Base-by-base conservation (phyloP, 2,797 vertebrate species). In the Taeniopygia guttata region DNA sequence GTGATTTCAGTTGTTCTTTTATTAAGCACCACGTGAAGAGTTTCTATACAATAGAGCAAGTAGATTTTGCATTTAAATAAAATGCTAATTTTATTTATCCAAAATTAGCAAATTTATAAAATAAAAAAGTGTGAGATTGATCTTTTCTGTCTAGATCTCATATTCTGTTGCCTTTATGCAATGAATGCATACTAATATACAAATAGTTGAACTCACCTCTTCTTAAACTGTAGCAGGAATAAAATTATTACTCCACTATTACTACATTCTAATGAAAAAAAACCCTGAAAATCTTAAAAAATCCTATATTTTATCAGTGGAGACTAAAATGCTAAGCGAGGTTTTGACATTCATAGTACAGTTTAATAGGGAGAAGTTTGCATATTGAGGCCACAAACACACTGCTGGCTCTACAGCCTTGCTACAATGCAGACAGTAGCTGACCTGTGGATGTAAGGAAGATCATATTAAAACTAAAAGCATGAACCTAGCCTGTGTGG, bases 401-500 rank as follows among this genome's bases (percentile, higher is more conserved):
- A n/a, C 14, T 62, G 38, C 55, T 91, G 68, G 67, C 13, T 68
- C 80, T 46, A 63, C 49, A 51, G 27, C 19, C n/a, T 34, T 63
- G 8, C 46, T 66, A 67, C 4, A 0, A 48, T 30, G 7, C 62
- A 13, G 36, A 32, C 56, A 72, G 58, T 87, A 66, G 22, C 34
- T 77, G 42, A 23, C 23, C 20, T n/a, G 4, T 42, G 18, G 13
- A 58, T 20, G 11, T 3, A 2, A 78, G 62, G 46, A 79, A 58
- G 36, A 63, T 26, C 29, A 55, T 76, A 46, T 77, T 76, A 86
- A 90, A 81, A 76, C 9, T 46, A 60, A 82, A 40, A 42, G 3
- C 15, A 64, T 64, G 8, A 85, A 45, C 16, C 42, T 80, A 26
- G 1, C 4, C 10, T 34, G 2, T 13, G 15, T 60, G 0, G 0